Evolutionary conservation across 2,888 invertebrate genomes (phyloP), one percentile per base, ranked within the genome.

Genomic region (Plagodis dolabraria): DNA sequence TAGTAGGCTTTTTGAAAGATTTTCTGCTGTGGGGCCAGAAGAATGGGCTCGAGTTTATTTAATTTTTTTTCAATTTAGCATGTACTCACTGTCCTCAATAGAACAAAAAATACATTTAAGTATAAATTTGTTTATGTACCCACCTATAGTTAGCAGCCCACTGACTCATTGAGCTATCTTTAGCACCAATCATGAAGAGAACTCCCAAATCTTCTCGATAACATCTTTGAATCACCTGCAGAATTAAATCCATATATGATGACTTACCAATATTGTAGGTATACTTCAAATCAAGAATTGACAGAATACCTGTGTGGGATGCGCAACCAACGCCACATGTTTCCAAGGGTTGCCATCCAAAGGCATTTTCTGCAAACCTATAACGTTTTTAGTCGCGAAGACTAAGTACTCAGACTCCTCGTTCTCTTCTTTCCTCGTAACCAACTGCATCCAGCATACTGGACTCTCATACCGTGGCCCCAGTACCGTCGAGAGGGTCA

Each of bases 321-420:
- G 96, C 5, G 94, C 96, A 33, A 95, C 86, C 61, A 95, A 77
- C 0, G 93, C 95, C 0, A 94, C 86, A 67, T 93, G 94, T 71
- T 93, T 94, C 87, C 94, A 96, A 6, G 96, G 96, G 80, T 96
- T 96, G 0, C 96, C 97, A 76, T 96, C 95, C 0, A 95, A 82
- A 0, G 96, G 96, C 74, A 96, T 75, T 63, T 94, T 93, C 77
- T 95, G 95, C 22, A 96, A 79, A 0, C 96, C 96, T 7, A 96
- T 93, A 68, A 95, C 93, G 69, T 94, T 94, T 47, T 93, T 89
- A 0, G 95, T 95, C 11, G 93, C 89, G 74, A 95, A 96, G 36
- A 95, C 80, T 72, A 96, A 77, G 75, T 95, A 96, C 33, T 83
- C 81, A 50, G 67, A 50, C 12, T 67, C 56, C 9, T 70, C 79